Percentiles rank a stretch among this genome's conserved stretches.
phyloP scores from a whole-genome alignment of 2,888 invertebrate species.

The Agrenia bidenticulata region DNA sequence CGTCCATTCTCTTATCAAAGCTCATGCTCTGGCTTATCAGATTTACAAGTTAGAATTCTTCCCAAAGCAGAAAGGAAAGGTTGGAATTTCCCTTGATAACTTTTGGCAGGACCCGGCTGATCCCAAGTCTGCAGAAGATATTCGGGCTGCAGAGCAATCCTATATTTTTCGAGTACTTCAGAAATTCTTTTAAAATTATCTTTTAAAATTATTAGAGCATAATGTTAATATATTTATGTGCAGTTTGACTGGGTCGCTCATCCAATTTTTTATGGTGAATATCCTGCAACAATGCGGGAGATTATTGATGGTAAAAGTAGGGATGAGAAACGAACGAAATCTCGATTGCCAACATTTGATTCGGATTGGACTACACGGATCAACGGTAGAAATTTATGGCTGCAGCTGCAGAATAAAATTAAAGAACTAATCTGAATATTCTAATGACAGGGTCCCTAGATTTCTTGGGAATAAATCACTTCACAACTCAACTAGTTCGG shows the following conservation, averaged over 20 bases:
- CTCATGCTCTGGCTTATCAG: constrained; percentile 67
- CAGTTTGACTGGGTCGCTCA: constrained; percentile 56
- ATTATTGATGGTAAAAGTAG: constrained; percentile 54
- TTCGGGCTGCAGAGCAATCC: constrained; percentile 48
- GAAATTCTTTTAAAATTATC: constrained; percentile 5
- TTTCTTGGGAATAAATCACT: constrained; percentile 23
- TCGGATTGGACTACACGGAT: constrained; percentile 14
- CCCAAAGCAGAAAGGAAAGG: constrained; percentile 43
- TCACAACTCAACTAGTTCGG: constrained; percentile 12
- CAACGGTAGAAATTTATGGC: constrained; percentile 39
- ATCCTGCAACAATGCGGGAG: constrained; percentile 54
- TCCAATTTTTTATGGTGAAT: constrained; percentile 55
- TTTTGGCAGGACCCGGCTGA: constrained; percentile 49
- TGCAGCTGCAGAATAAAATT: neutral
- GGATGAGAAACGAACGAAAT: constrained; percentile 52
- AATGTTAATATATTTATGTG: neutral
- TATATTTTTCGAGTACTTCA: constrained; percentile 46
- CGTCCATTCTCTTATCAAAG: constrained; percentile 65
- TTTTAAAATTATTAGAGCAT: neutral
- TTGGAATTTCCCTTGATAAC: constrained; percentile 52
- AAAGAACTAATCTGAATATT: neutral
- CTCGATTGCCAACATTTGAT: constrained; percentile 21
- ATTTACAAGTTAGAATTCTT: constrained; percentile 64
- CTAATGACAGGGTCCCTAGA: constrained; percentile 11
- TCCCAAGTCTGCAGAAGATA: constrained; percentile 38